Conservation (phyloP, 2,888 invertebrate species). For the Chalcis sispes region DNA sequence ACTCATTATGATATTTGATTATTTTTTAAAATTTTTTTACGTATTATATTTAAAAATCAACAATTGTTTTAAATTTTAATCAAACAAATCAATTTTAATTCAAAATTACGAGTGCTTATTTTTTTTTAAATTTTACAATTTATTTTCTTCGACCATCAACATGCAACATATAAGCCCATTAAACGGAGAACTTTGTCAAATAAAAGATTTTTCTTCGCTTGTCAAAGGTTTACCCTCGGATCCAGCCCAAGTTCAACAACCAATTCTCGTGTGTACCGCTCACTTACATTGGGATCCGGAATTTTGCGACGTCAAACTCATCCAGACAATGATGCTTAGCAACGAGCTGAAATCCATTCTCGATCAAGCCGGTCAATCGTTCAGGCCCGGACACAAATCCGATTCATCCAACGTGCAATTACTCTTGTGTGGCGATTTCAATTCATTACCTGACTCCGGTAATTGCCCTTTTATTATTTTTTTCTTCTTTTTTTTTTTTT, state of each 20-base stretch:
- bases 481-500: background rate
- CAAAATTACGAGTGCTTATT: too few species aligned
- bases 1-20: too few species aligned
- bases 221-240: slow-evolving; percentile 83
- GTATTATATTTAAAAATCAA: too few species aligned
- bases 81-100: too few species aligned
- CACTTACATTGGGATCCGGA: slow-evolving; percentile 99
- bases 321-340: slow-evolving; percentile 99
- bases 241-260: slow-evolving; percentile 86
- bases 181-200: too few species aligned
- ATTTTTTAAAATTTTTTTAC: too few species aligned
- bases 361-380: slow-evolving; percentile 89
- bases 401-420: slow-evolving; percentile 91
- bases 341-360: slow-evolving; percentile 93
- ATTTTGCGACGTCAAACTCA: slow-evolving; percentile 98
- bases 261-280: slow-evolving; percentile 96
- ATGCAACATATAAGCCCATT: too few species aligned
- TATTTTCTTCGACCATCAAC: too few species aligned
- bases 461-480: slow-evolving; percentile 52
- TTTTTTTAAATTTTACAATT: too few species aligned
- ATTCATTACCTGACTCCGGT: slow-evolving; percentile 98
- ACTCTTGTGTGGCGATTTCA: slow-evolving; percentile 97
- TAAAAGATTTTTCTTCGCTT: too few species aligned
- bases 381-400: slow-evolving; percentile 84
- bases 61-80: too few species aligned